Percentiles rank a stretch among this genome's conserved stretches.
These are phyloP conservation scores for Oryctolagus cuniculus DNA, from an alignment of 2,113 vertebrate genomes.

Conservation along the genomic window mOryCun1.1 NC_091434.1:27818501-27819000, in stretches of 20 bases:
- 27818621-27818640: background rate
- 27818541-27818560: background rate
- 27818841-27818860: background rate
- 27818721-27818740: background rate
- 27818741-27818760: background rate
- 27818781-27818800: background rate
- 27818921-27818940: background rate
- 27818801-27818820: background rate
- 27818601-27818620: conserved; percentile 9
- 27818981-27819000: background rate
- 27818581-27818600: background rate
- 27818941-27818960: background rate
- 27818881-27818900: background rate
- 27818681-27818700: conserved; percentile 6
- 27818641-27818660: background rate
- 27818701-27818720: background rate
- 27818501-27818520: background rate
- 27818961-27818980: background rate
- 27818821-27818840: background rate
- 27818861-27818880: background rate
- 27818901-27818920: background rate
- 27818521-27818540: conserved; percentile 28
- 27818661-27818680: background rate
- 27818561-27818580: background rate
- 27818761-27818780: background rate